Evolutionary conservation across 2,888 invertebrate species (phyloP).

Genomic region (Malacosoma neustria): DNA sequence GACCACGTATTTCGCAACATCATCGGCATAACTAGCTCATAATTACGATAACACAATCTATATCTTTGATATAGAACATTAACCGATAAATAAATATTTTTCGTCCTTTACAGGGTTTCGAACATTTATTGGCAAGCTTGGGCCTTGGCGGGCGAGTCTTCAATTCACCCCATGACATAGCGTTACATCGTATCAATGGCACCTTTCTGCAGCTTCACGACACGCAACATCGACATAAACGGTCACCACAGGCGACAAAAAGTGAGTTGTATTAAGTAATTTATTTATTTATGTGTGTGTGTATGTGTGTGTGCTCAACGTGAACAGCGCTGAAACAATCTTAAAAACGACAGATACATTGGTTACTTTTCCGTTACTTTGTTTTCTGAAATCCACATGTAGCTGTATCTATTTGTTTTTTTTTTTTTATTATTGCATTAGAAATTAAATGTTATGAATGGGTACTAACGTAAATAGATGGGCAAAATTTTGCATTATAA

Average conservation of each 20-base stretch:
- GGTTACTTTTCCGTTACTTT: too few relatives aligned
- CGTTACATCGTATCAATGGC: constrained; percentile 67
- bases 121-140: constrained; percentile 78
- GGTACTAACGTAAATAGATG: too few relatives aligned
- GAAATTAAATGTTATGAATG: too few relatives aligned
- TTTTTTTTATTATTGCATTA: too few relatives aligned
- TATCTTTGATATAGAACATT: background rate
- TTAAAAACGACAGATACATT: too few relatives aligned
- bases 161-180: constrained; percentile 66
- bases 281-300: too few relatives aligned
- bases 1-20: background rate
- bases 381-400: too few relatives aligned
- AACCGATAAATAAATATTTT: constrained; percentile 1
- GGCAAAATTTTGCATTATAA: too few relatives aligned
- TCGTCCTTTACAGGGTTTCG: constrained; percentile 73
- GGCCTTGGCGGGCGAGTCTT: constrained; percentile 79
- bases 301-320: too few relatives aligned
- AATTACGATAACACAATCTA: background rate
- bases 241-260: constrained; percentile 34
- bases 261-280: constrained; percentile 19
- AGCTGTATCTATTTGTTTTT: too few relatives aligned
- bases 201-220: constrained; percentile 70
- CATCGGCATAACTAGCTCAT: background rate
- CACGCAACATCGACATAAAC: constrained; percentile 56
- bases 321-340: too few relatives aligned